phyloP scores from a whole-genome alignment of 2,113 vertebrate genomes.

The Herpailurus yagouaroundi region DNA sequence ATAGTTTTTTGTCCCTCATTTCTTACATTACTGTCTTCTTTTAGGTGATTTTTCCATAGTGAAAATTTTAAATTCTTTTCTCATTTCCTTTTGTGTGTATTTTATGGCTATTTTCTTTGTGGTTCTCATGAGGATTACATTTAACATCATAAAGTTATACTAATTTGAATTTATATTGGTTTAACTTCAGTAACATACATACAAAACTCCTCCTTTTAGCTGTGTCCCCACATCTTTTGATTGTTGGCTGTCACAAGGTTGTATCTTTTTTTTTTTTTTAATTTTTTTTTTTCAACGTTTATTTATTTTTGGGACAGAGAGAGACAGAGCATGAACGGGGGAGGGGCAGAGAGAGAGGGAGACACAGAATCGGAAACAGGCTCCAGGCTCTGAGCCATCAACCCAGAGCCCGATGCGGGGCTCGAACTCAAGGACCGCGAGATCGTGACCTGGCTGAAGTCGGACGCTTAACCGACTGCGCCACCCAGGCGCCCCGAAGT shows the following conservation, averaged over 20 bases:
- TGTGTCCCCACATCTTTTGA: background rate
- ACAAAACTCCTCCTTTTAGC: background rate
- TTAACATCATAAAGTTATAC: background rate
- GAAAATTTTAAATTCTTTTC: background rate
- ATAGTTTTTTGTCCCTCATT: background rate
- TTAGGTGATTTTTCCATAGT: background rate
- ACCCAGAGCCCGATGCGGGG: too few relatives aligned
- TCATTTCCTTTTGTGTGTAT: background rate
- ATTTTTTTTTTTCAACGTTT: too few relatives aligned
- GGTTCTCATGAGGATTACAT: background rate
- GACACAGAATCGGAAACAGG: too few relatives aligned
- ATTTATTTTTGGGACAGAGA: too few relatives aligned
- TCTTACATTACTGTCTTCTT: background rate
- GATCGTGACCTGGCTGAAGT: too few relatives aligned
- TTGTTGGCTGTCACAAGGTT: background rate
- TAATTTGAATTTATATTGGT: background rate
- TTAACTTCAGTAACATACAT: background rate
- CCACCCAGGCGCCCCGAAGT: background rate
- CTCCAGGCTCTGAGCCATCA: too few relatives aligned
- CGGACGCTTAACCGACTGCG: too few relatives aligned
- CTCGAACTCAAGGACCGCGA: too few relatives aligned
- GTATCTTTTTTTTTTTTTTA: background rate
- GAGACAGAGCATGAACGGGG: too few relatives aligned
- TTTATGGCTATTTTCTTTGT: background rate
- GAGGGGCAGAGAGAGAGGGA: too few relatives aligned